Evolutionary conservation across 2,113 vertebrate genomes (phyloP).

Genomic region (Nycticorax nycticorax): DNA sequence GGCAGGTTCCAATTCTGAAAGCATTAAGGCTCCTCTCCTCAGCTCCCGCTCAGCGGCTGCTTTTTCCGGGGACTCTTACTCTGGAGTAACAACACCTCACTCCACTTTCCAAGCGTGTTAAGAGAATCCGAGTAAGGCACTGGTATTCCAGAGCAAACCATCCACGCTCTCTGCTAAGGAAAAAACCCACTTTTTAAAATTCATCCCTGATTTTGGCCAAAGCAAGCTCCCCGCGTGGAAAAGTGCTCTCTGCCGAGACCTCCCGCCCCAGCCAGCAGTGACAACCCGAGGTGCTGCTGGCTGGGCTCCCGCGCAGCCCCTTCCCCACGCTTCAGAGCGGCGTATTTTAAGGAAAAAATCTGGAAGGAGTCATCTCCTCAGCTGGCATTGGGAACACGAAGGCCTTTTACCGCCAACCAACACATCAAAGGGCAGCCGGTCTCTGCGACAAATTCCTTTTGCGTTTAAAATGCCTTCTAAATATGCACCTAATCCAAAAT

Average conservation of each 20-base stretch:
- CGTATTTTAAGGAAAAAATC: neutral
- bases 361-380: neutral
- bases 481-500: neutral
- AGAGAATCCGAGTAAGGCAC: neutral
- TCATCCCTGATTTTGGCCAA: neutral
- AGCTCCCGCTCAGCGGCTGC: neutral
- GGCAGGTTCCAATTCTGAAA: accelerated
- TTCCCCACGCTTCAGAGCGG: neutral
- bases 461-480: neutral
- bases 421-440: neutral
- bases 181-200: neutral
- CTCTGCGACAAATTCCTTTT: neutral
- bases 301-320: accelerated
- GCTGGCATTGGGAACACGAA: neutral
- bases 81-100: neutral
- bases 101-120: neutral
- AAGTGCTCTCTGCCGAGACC: neutral
- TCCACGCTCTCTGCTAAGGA: neutral
- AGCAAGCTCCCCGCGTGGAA: neutral
- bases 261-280: neutral
- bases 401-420: neutral
- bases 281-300: neutral
- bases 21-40: neutral
- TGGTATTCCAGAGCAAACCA: neutral
- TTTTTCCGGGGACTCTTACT: neutral